Conservation (phyloP, 2,113 vertebrate species). For the Hystrix brachyura region DNA sequence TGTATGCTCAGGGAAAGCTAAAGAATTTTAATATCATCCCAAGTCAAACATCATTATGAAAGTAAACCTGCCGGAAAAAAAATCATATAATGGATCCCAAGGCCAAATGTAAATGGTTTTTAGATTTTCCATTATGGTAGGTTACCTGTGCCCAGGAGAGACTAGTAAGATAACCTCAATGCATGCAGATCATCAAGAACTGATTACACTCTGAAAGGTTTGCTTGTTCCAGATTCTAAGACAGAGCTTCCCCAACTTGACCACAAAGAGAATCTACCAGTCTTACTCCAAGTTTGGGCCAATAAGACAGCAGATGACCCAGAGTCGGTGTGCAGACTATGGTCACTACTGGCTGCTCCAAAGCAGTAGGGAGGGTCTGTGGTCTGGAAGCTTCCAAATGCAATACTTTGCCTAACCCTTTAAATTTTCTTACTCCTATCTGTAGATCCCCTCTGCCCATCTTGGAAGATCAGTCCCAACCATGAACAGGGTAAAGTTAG, state of each 20-base stretch:
- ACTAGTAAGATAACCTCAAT: slow-evolving; percentile 30
- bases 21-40: slow-evolving; percentile 77
- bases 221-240: slow-evolving; percentile 53
- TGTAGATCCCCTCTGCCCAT: neutral
- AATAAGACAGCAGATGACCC: neutral
- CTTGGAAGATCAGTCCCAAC: neutral
- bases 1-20: slow-evolving; percentile 73
- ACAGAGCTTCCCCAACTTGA: neutral
- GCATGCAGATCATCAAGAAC: slow-evolving; percentile 45
- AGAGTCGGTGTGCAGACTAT: neutral
- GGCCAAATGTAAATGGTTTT: slow-evolving; percentile 73
- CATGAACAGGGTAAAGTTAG: neutral
- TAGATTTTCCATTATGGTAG: slow-evolving; percentile 70
- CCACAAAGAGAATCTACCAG: neutral
- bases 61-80: slow-evolving; percentile 65
- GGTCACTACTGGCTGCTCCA: neutral
- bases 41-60: slow-evolving; percentile 83
- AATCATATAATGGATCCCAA: slow-evolving; percentile 63
- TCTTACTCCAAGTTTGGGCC: neutral
- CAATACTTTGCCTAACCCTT: neutral
- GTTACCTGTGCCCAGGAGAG: slow-evolving; percentile 46
- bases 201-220: neutral
- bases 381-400: slow-evolving; percentile 1
- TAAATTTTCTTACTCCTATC: neutral
- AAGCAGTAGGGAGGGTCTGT: neutral